Evolutionary conservation across 2,113 vertebrate species (phyloP).

Genomic region (Chunga burmeisteri): DNA sequence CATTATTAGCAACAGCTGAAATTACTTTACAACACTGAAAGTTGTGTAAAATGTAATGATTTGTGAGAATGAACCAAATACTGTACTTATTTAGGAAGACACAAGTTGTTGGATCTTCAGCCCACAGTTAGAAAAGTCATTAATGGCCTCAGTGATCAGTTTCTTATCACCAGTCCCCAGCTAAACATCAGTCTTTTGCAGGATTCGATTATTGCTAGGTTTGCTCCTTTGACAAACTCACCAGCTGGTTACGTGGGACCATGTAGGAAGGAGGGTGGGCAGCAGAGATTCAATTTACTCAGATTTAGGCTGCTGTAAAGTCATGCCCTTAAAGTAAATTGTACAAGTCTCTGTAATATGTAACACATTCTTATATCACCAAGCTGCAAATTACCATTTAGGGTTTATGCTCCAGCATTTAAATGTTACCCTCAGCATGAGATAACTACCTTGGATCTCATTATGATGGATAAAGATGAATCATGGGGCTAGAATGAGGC

Average conservation of each 20-base stretch:
- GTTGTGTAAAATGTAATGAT: not conserved
- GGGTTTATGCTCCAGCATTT: not conserved
- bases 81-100: not conserved
- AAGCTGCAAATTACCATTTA: not conserved
- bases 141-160: not conserved
- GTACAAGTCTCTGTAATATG: not conserved
- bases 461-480: not conserved
- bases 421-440: not conserved
- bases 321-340: not conserved
- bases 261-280: not conserved
- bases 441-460: not conserved
- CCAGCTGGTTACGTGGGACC: not conserved
- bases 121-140: not conserved
- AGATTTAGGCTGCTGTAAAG: not conserved
- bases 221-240: not conserved
- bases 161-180: not conserved
- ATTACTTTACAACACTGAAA: not conserved
- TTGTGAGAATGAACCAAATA: not conserved
- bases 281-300: not conserved
- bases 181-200: not conserved
- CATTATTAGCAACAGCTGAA: not conserved
- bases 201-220: not conserved
- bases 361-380: not conserved
- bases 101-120: not conserved
- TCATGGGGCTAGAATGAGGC: not conserved